A percentile compares a stretch with the other conserved stretches of the same genome.
Conservation (phyloP, 1,140 invertebrate genomes). For the Lasaia peninsularis region DNA sequence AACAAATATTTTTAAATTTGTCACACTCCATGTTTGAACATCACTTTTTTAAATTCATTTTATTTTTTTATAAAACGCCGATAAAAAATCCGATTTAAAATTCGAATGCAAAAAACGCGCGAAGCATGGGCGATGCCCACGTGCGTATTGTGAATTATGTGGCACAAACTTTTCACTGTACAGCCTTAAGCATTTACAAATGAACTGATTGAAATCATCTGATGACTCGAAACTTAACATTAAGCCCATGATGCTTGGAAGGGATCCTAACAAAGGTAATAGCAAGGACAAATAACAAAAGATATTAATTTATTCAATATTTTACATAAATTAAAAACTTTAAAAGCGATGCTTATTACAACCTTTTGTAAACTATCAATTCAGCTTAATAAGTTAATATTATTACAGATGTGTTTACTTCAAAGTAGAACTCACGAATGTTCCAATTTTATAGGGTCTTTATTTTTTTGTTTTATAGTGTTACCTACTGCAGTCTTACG, state of each 20-base stretch:
- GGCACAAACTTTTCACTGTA: conserved; percentile 36
- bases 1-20: not conserved
- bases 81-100: not conserved
- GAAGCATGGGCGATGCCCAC: conserved; percentile 34
- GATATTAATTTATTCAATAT: not conserved
- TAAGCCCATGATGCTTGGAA: not conserved
- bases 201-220: not conserved
- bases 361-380: not conserved
- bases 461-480: no score
- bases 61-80: not conserved
- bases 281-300: conserved; percentile 8
- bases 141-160: conserved; percentile 42
- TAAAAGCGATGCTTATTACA: not conserved
- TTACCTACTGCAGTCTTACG: no score
- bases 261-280: not conserved
- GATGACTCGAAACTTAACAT: not conserved
- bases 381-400: not conserved
- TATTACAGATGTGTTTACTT: not conserved
- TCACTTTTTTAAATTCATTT: conserved; percentile 6
- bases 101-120: conserved; percentile 33
- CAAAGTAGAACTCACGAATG: not conserved
- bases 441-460: not conserved
- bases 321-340: not conserved
- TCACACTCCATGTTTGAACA: not conserved
- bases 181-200: conserved; percentile 30